Base-by-base conservation (phyloP, 2,888 invertebrate genomes). In the Psococerastis gibbosa region DNA sequence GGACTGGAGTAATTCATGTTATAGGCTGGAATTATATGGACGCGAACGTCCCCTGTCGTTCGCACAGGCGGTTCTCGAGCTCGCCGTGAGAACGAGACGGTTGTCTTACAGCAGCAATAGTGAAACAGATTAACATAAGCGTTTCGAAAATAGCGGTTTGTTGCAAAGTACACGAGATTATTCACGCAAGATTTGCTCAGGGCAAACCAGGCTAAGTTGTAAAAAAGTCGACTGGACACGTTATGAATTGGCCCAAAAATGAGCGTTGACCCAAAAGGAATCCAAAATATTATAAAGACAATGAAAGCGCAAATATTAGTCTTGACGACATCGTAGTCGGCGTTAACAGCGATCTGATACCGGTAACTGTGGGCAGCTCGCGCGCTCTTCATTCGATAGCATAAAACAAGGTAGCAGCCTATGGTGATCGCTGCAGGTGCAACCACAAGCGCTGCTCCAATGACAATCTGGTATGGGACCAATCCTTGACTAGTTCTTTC, bases 101-200 rank as follows among this genome's bases (percentile, higher is more conserved):
- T 74, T 6, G 74, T 79, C 58, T 82, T 83, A 61, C 81, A 83
- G 56, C 75, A 82, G 55, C 81, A 82, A 54, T 83, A 84, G 54
- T 78, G 75, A 55, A 81, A 83, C 6, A 83, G 62, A 54, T 75
- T 74, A 11, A 73, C 64, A 56, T 78, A 83, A 4, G 80, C 78
- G 46, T 68, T 69, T 31, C 80, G 67, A 55, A 82, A 82, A 55
- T 73, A 73, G 6, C 66, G 63, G 54, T 79, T 76, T n/a, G 73
- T 61, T 3, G 70, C 60, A 53, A 75, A 71, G 56, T 76, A 76
- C 31, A 81, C 55, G 17, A 75, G 64, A 50, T 73, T 74, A 48
- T 76, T 75, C 48, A 79, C 57, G 49, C 76, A 70, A 1, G 78
- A 73, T 50, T 81, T 78, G 50, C 69, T 66, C 11, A 80, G 60